These are phyloP conservation scores for Poicephalus meyeri DNA, from an alignment of 2,113 vertebrate species.

Conservation along the genomic window DNA sequence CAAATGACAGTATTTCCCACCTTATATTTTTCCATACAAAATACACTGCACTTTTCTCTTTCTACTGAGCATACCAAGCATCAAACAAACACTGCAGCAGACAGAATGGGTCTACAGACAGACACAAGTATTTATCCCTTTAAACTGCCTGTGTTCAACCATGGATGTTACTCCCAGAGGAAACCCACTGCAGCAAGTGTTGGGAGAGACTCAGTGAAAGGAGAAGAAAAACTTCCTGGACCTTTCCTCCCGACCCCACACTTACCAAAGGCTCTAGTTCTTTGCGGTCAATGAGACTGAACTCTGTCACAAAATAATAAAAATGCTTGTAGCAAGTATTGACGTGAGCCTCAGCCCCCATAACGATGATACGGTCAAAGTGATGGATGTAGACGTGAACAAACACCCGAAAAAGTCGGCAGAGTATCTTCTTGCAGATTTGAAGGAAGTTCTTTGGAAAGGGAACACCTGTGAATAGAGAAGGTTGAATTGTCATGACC, in stretches of 20 bases:
- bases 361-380: slow-evolving; percentile 84
- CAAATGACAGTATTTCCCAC: background rate
- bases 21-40: background rate
- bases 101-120: background rate
- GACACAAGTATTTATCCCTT: background rate
- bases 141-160: background rate
- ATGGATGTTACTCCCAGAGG: background rate
- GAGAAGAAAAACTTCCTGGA: background rate
- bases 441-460: slow-evolving; percentile 90
- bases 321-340: slow-evolving; percentile 93
- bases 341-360: slow-evolving; percentile 86
- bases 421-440: slow-evolving; percentile 90
- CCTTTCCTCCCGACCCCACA: background rate
- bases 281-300: slow-evolving; percentile 87
- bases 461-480: slow-evolving; percentile 77
- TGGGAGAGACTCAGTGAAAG: background rate
- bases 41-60: background rate
- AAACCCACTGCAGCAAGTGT: background rate
- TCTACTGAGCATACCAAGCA: background rate
- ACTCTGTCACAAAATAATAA: slow-evolving; percentile 87
- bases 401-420: slow-evolving; percentile 86
- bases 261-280: slow-evolving; percentile 90
- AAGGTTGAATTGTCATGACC: background rate
- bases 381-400: slow-evolving; percentile 90
- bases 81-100: background rate